phyloP scores from a whole-genome alignment of 2,888 invertebrate genomes.

The Phyto melanocephala region DNA sequence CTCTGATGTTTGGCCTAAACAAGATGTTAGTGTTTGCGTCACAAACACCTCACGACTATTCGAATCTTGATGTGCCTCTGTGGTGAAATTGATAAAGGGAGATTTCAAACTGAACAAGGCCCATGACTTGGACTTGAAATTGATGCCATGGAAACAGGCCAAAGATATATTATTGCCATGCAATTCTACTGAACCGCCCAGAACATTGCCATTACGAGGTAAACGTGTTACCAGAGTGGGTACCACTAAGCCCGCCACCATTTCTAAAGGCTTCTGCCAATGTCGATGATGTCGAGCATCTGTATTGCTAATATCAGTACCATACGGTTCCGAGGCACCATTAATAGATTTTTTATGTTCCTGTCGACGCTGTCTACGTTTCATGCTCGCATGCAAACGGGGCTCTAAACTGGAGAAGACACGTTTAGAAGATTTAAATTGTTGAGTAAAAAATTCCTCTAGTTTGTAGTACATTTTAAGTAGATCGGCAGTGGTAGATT shows the following conservation, averaged over 20 bases:
- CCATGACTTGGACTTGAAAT: slow-evolving; percentile 98
- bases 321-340: slow-evolving; percentile 36
- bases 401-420: slow-evolving; percentile 89
- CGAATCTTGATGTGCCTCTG: slow-evolving; percentile 93
- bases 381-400: slow-evolving; percentile 77
- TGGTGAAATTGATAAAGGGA: slow-evolving; percentile 94
- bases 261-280: slow-evolving; percentile 93
- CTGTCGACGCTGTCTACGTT: slow-evolving; percentile 73
- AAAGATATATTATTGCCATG: slow-evolving; percentile 94
- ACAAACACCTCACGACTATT: slow-evolving; percentile 88
- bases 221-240: slow-evolving; percentile 85
- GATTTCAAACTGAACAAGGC: slow-evolving; percentile 95
- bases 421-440: slow-evolving; percentile 96
- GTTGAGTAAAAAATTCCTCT: slow-evolving; percentile 98
- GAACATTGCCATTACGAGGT: slow-evolving; percentile 86
- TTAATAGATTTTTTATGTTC: slow-evolving; percentile 76
- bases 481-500: slow-evolving; percentile 97
- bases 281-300: slow-evolving; percentile 93
- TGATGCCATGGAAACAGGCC: slow-evolving; percentile 98
- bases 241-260: slow-evolving; percentile 89
- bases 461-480: slow-evolving; percentile 97
- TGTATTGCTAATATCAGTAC: slow-evolving; percentile 76
- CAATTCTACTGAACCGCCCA: slow-evolving; percentile 93
- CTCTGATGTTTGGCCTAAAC: slow-evolving; percentile 87
- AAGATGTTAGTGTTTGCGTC: slow-evolving; percentile 93